These are phyloP conservation scores for Cardiocondyla obscurior DNA, from an alignment of 1,140 invertebrate species.

Conservation along the genomic window DNA sequence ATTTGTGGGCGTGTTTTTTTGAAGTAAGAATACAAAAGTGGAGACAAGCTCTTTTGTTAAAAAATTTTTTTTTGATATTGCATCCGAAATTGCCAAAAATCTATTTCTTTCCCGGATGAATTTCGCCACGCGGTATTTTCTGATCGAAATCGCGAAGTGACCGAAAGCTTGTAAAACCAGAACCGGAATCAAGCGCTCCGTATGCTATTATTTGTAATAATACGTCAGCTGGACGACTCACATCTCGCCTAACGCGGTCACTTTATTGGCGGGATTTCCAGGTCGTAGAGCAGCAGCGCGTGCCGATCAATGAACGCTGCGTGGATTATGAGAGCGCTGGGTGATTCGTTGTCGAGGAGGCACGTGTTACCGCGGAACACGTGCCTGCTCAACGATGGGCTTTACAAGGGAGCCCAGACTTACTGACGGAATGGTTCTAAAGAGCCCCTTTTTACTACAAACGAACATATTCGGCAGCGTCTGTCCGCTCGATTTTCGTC, in stretches of 20 bases:
- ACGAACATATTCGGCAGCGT: neutral
- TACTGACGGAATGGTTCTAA: conserved; percentile 50
- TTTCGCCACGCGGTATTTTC: neutral
- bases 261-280: conserved; percentile 51
- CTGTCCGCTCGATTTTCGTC: neutral
- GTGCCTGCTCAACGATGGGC: conserved; percentile 33
- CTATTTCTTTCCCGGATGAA: neutral
- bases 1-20: neutral
- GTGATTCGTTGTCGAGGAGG: conserved; percentile 55
- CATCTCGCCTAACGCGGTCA: conserved; percentile 46
- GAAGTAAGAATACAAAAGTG: neutral
- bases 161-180: neutral
- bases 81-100: neutral
- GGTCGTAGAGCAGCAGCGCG: conserved; percentile 45
- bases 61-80: neutral
- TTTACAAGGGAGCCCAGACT: conserved; percentile 23
- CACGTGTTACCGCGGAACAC: conserved; percentile 53
- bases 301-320: conserved; percentile 49
- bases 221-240: conserved; percentile 9
- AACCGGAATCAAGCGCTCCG: neutral
- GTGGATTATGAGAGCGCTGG: conserved; percentile 51
- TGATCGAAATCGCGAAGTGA: neutral
- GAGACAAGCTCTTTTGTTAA: neutral
- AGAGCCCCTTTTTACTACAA: conserved; percentile 6
- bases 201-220: conserved; percentile 25